Percentiles rank a stretch among this genome's conserved stretches.
phyloP scores from a whole-genome alignment of 2,797 vertebrate species.

The Trachurus trachurus region DNA sequence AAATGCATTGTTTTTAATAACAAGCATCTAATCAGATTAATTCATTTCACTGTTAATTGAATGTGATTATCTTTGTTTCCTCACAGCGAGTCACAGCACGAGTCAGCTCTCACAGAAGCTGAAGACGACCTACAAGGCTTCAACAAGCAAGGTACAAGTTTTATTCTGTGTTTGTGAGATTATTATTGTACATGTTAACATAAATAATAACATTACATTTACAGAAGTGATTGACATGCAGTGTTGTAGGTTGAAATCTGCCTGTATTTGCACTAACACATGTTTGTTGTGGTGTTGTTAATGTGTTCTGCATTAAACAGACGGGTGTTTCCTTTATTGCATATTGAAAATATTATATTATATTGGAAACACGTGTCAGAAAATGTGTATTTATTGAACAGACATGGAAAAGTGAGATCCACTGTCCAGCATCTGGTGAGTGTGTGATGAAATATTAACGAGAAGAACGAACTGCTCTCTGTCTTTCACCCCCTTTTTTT shows the following conservation, averaged over 20 bases:
- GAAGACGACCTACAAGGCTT: constrained; percentile 99
- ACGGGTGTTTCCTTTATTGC: too few species aligned
- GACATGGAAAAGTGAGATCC: too few species aligned
- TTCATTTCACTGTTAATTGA: neutral
- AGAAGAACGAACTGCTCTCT: constrained; percentile 71
- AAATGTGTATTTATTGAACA: neutral
- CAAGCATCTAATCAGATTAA: neutral
- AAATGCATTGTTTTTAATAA: neutral
- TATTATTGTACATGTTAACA: too few species aligned
- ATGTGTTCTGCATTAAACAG: too few species aligned
- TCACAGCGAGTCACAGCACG: constrained; percentile 97
- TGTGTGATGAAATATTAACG: constrained; percentile 39
- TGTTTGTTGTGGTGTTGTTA: too few species aligned
- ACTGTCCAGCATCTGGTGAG: neutral
- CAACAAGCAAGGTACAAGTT: constrained; percentile 95
- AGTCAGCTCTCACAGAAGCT: constrained; percentile 99
- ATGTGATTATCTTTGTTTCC: too few species aligned
- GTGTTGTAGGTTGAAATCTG: neutral
- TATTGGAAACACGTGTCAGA: too few species aligned
- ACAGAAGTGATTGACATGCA: too few species aligned
- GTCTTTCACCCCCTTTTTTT: constrained; percentile 56
- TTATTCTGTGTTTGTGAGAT: neutral
- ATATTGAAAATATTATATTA: too few species aligned
- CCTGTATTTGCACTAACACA: neutral
- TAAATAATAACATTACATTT: too few species aligned